These are phyloP conservation scores for Camponotus floridanus DNA, from an alignment of 1,140 invertebrate genomes.

Conservation along the genomic window DNA sequence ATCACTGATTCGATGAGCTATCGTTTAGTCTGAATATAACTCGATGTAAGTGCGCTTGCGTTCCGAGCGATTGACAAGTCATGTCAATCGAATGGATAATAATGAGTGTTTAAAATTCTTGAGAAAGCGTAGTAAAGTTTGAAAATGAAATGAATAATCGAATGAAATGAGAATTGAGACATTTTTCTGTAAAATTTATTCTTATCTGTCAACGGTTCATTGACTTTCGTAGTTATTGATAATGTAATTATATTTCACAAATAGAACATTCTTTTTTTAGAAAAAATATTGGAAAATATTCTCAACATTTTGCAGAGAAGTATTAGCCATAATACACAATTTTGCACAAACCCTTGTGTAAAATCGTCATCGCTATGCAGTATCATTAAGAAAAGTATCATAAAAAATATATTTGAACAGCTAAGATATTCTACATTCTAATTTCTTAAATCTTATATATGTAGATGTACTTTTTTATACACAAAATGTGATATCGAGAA, in stretches of 20 bases:
- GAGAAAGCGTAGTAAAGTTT: background rate
- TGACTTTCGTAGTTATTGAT: background rate
- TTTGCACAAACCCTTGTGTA: too few relatives aligned
- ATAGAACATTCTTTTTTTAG: background rate
- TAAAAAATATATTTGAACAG: too few relatives aligned
- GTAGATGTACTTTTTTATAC: too few relatives aligned
- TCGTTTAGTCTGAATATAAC: background rate
- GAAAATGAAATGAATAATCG: background rate
- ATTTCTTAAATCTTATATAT: too few relatives aligned
- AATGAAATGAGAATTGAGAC: too few relatives aligned
- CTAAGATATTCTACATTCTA: too few relatives aligned
- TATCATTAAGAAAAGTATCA: too few relatives aligned
- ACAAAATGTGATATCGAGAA: too few relatives aligned
- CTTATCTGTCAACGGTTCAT: background rate
- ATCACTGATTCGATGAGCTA: background rate
- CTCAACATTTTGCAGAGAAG: too few relatives aligned
- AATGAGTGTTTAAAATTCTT: constrained; percentile 2
- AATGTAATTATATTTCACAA: background rate
- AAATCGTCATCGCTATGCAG: too few relatives aligned
- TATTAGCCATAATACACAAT: too few relatives aligned
- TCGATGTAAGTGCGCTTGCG: constrained; percentile 46
- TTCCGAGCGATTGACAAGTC: background rate
- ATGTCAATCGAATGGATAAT: constrained; percentile 6
- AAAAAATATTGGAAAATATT: too few relatives aligned
- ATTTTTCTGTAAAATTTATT: constrained; percentile 10